Evolutionary conservation across 2,113 vertebrate genomes (phyloP), one percentile per base, ranked within the genome.

Genomic region (Corythoichthys intestinalis): DNA sequence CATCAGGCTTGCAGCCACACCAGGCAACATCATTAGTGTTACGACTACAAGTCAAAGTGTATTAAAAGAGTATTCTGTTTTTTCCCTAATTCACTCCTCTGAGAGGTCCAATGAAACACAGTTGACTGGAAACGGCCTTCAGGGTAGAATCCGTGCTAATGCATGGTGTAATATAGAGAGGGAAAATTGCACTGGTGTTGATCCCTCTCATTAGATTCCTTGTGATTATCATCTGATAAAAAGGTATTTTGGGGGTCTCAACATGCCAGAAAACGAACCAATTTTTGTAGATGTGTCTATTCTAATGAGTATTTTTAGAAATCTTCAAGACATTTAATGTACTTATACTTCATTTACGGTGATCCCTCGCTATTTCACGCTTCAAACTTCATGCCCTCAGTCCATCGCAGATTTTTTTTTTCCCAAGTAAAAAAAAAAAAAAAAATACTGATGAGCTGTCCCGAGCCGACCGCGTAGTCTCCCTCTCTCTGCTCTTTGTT

Each of bases 11-110:
- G 37, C 20, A 86, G 77, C 68, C 50, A 47, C 66, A 83, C 71
- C 87, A 86, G 87, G 81, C 81, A 72, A 63, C 72, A 65, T 86
- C 83, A 84, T 87, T 86, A 86, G 76, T 1, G 64, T 50, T 78
- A 76, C 62, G 65, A 47, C 81, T 56, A 54, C 71, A 4, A 80
- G 70, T 79, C 78, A 61, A 62, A 70, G 77, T 70, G 72, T 78
- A 79, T 85, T 77, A 77, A 69, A 37, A 73, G 73, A 81, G 35
- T 5, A 37, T 14, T 58, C 68, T 70, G 74, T 70, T 67, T 66
- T 57, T 67, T 78, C 71, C 68, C 61, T 75, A 60, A 81, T 78
- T 76, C 77, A 73, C 67, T 71, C 48, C 28, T 71, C 74, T 70
- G 76, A 79, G 77, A 82, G 71, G 69, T 70, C n/a, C 20, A 63